These are phyloP conservation scores for Pteromalus puparum DNA, from an alignment of 1,140 invertebrate genomes.

Conservation along the genomic window DNA sequence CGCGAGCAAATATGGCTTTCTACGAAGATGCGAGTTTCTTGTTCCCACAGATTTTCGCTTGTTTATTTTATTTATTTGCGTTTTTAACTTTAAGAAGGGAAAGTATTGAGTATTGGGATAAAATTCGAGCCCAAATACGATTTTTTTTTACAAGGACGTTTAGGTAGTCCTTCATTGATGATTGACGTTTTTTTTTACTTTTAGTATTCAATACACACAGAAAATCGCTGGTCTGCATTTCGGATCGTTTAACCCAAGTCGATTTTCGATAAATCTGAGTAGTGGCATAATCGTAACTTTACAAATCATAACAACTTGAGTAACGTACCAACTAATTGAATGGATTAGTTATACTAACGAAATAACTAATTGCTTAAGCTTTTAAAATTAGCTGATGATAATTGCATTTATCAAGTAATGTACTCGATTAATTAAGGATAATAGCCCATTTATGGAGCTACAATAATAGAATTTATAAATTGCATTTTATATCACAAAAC, in stretches of 20 bases:
- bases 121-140: neutral
- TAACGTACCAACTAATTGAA: conserved; percentile 37
- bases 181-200: conserved; percentile 13
- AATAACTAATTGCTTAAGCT: conserved; percentile 45
- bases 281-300: conserved; percentile 42
- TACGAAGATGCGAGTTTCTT: conserved; percentile 58
- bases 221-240: conserved; percentile 33
- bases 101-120: conserved; percentile 35
- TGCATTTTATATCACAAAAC: conserved; percentile 54
- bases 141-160: conserved; percentile 31
- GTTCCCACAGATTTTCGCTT: conserved; percentile 54
- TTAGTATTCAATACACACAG: conserved; percentile 26
- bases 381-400: conserved; percentile 47
- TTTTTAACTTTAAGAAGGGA: conserved; percentile 22
- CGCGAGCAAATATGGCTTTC: conserved; percentile 50
- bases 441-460: conserved; percentile 33
- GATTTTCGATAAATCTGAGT: conserved; percentile 41
- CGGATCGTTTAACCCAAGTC: conserved; percentile 19
- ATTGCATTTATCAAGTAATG: conserved; percentile 34
- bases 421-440: conserved; percentile 44
- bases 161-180: conserved; percentile 1
- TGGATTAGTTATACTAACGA: conserved; percentile 48
- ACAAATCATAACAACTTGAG: conserved; percentile 47
- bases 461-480: conserved; percentile 48
- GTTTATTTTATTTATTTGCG: conserved; percentile 35